Evolutionary conservation across 2,797 vertebrate genomes (phyloP).

Genomic region (Perodicticus potto): DNA sequence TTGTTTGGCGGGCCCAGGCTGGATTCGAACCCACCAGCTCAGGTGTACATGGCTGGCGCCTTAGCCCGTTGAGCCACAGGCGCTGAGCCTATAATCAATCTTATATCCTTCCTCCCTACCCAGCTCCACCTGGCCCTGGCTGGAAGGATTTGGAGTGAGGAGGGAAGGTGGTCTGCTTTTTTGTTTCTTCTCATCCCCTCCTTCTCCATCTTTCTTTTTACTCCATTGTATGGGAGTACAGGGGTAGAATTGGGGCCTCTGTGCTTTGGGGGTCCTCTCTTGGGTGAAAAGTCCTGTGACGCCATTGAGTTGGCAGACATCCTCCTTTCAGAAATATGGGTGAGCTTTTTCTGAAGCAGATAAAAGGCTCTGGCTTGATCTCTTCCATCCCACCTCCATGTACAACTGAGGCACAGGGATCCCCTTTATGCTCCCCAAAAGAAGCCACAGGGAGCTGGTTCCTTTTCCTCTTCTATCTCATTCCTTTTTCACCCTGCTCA

Average conservation of each 20-base stretch:
- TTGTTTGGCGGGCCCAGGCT: no score
- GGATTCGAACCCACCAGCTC: no score
- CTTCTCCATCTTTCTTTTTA: background rate
- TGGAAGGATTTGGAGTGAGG: background rate
- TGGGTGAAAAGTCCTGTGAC: background rate
- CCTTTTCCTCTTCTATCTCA: background rate
- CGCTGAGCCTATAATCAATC: background rate
- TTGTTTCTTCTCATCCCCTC: background rate
- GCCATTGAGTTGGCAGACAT: background rate
- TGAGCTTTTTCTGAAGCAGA: background rate
- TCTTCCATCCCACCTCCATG: background rate
- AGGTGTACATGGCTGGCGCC: no score
- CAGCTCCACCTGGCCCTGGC: background rate
- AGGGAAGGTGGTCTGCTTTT: background rate
- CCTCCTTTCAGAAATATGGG: background rate
- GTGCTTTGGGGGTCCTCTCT: background rate
- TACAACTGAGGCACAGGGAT: background rate
- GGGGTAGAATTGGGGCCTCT: background rate
- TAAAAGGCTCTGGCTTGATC: background rate
- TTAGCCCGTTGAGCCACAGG: no score
- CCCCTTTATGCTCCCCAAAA: background rate
- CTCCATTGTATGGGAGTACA: background rate
- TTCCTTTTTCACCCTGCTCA: background rate
- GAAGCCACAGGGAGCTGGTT: background rate
- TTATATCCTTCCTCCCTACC: background rate